Conservation (phyloP, 53 echinoderm and acorn worm genomes). For the Hippasteria phrygiana region DNA sequence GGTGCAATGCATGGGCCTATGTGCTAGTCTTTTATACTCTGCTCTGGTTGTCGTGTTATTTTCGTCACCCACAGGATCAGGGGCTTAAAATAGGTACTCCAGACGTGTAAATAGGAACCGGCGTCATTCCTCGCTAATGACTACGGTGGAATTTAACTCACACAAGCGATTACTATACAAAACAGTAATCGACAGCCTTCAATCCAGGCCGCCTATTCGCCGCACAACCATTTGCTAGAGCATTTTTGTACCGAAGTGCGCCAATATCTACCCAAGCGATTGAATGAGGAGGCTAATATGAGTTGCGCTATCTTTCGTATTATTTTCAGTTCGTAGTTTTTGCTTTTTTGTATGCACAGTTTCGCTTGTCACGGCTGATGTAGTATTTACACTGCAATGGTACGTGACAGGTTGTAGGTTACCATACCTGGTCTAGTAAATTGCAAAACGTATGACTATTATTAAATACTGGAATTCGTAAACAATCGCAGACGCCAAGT, state of each 20-base stretch:
- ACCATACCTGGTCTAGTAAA: not conserved
- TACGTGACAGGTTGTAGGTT: slow-evolving; percentile 35
- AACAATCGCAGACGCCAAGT: not conserved
- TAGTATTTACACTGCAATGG: not conserved
- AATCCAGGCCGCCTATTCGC: too few species aligned
- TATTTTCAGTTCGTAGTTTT: not conserved
- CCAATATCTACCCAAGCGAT: not conserved
- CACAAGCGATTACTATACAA: too few species aligned
- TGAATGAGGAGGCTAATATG: not conserved
- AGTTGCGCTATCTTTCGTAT: not conserved
- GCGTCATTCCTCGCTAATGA: too few species aligned
- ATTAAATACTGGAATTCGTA: slow-evolving; percentile 15
- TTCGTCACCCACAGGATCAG: too few species aligned
- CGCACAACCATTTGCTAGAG: too few species aligned
- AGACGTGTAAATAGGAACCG: too few species aligned
- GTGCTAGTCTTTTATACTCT: too few species aligned
- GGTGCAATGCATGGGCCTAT: too few species aligned
- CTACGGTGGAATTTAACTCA: too few species aligned
- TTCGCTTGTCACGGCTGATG: not conserved
- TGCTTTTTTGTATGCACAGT: not conserved
- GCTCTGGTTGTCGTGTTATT: too few species aligned
- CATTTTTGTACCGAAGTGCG: not conserved
- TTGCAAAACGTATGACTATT: not conserved
- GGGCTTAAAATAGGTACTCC: too few species aligned
- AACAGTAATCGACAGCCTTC: too few species aligned